Evolutionary conservation across 2,797 vertebrate species (phyloP).

Genomic region (Chanos chanos): DNA sequence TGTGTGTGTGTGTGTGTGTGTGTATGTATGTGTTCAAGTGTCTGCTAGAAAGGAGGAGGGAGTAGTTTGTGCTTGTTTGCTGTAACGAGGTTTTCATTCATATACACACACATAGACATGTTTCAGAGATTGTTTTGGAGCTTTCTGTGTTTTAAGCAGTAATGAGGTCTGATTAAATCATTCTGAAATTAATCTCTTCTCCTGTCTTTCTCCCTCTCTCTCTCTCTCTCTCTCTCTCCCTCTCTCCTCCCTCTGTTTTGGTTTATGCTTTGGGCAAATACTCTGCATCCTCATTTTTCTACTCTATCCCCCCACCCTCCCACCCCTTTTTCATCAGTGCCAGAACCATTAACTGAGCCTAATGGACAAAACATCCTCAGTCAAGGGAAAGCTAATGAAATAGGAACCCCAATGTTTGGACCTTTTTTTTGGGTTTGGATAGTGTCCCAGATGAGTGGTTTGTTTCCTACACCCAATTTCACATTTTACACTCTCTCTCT

Average conservation of each 20-base stretch:
- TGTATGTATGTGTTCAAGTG: not conserved
- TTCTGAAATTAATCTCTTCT: slow-evolving; percentile 9
- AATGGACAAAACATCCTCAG: not conserved
- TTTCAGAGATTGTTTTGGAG: not conserved
- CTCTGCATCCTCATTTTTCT: slow-evolving; percentile 14
- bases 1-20: not conserved
- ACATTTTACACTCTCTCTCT: no score
- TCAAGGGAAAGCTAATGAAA: slow-evolving; percentile 2
- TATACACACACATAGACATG: no score
- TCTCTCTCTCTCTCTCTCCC: not conserved
- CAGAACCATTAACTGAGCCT: no score
- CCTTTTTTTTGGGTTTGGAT: not conserved
- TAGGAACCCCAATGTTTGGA: not conserved
- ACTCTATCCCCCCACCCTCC: slow-evolving; percentile 17
- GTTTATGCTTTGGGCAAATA: not conserved
- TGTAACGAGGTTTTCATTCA: no score
- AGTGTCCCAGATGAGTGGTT: no score
- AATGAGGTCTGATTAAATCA: not conserved
- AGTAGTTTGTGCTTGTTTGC: not conserved
- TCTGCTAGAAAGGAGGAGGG: not conserved
- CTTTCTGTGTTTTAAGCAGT: not conserved
- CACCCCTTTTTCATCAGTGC: no score
- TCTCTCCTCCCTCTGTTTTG: not conserved
- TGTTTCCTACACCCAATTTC: no score
- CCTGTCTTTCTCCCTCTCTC: not conserved